A percentile compares a stretch with the other conserved stretches of the same genome.
Conservation (phyloP, 1,140 invertebrate species). For the Ruditapes philippinarum region DNA sequence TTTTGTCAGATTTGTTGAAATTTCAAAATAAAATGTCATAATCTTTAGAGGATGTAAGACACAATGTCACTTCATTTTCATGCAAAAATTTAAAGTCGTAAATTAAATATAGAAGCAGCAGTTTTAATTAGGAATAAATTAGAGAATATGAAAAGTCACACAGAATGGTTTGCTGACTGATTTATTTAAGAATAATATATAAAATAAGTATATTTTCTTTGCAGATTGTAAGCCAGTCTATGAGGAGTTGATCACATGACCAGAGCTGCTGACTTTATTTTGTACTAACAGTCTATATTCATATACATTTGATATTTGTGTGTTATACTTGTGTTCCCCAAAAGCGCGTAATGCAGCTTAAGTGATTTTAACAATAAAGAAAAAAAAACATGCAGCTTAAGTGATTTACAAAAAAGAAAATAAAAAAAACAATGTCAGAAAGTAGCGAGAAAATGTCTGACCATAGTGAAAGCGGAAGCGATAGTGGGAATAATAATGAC, state of each 20-base stretch:
- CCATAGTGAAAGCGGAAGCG: constrained; percentile 84
- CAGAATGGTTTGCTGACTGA: neutral
- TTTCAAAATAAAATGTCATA: neutral
- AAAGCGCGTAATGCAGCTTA: constrained; percentile 24
- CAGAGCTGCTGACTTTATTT: neutral
- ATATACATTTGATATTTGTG: constrained; percentile 18
- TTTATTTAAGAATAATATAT: neutral
- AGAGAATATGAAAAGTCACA: constrained; percentile 13
- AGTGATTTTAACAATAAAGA: constrained; percentile 4
- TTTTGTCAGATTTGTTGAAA: neutral
- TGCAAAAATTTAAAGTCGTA: too few species aligned
- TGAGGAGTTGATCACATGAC: constrained; percentile 37
- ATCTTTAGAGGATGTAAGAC: neutral
- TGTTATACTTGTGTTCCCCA: constrained; percentile 33
- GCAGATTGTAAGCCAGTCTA: constrained; percentile 39
- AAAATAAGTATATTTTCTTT: constrained; percentile 31
- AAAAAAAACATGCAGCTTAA: constrained; percentile 12
- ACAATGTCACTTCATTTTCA: neutral
- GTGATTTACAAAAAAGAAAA: constrained; percentile 20
- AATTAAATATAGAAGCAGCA: neutral
- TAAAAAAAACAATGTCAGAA: constrained; percentile 48
- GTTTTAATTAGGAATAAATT: constrained; percentile 3
- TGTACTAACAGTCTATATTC: constrained; percentile 30
- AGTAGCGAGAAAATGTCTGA: constrained; percentile 82
- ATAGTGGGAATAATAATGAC: constrained; percentile 83